Base-by-base conservation (phyloP, 2,888 invertebrate species). In the Alitta virens region DNA sequence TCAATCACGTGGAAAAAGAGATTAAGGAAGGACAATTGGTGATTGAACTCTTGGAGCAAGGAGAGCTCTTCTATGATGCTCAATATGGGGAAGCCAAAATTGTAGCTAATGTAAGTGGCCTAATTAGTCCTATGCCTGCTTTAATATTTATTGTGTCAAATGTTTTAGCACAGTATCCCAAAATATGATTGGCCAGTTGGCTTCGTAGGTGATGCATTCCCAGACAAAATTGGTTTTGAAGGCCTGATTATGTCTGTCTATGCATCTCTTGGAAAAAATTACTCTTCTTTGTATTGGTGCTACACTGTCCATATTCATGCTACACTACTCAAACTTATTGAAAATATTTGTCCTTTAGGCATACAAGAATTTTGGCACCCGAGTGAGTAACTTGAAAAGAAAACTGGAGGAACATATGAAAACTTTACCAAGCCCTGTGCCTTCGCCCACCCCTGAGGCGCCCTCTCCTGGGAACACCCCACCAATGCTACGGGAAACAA, bases 21-120 rank as follows among this genome's bases (percentile, higher is more conserved):
- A 90, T 94, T 26, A 88, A 89, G 63, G 90, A 92, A 53, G 86
- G 94, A 66, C 89, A 88, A 69, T 86, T 89, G 1, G 85, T 97
- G 54, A 84, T 95, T 58, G 89, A 90, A 3, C 83, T 91, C 40
- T 82, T 96, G 54, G 70, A 70, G 49, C 66, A 91, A 51, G 91
- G 93, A 2, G 90, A 91, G 73, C 88, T 89, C 65, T 94, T 92
- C 82, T 92, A 95, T 79, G 90, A 91, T 46, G 91, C 90, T 21
- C 96, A 97, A 80, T 86, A 91, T 65, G 91, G 91, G 5, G 97
- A 98, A 85, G 96, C 96, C 16, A 94, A 94, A 86, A 90, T 96
- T 66, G 96, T 97, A 26, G 91, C 92, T 63, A 94, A 92, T 86
- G 96, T 95, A 83, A 88, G 91, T 88, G 12, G n/a, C n/a, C n/a